Evolutionary conservation across 2,888 invertebrate genomes (phyloP).

Genomic region (Bellardia bayeri): DNA sequence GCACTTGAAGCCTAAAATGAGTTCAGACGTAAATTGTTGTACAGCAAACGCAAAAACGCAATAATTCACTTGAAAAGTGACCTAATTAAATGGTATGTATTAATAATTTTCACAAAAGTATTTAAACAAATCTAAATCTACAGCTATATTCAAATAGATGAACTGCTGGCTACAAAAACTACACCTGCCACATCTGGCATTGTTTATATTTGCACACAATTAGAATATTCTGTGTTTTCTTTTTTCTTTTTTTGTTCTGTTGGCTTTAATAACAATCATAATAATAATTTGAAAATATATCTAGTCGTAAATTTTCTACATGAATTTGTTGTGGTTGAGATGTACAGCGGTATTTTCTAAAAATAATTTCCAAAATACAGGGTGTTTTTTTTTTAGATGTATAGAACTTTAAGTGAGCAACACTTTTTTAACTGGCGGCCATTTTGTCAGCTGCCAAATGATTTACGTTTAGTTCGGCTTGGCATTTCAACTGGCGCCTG

Average conservation of each 20-base stretch:
- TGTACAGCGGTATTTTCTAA: background rate
- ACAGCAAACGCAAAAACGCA: slow-evolving; percentile 27
- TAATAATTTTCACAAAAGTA: slow-evolving; percentile 25
- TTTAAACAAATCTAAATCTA: background rate
- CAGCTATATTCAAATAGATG: background rate
- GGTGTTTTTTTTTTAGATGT: too few relatives aligned
- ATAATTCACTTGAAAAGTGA: slow-evolving; percentile 57
- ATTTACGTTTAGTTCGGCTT: too few relatives aligned
- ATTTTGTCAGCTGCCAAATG: too few relatives aligned
- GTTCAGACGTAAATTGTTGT: slow-evolving; percentile 40
- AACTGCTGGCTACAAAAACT: slow-evolving; percentile 30
- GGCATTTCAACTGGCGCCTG: too few relatives aligned
- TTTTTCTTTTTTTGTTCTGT: background rate
- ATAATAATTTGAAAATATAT: slow-evolving; percentile 25
- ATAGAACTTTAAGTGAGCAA: too few relatives aligned
- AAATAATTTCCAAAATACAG: background rate
- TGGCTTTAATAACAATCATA: slow-evolving; percentile 18
- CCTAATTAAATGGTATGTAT: slow-evolving; percentile 55
- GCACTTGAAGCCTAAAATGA: slow-evolving; percentile 55
- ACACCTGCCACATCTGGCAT: slow-evolving; percentile 66
- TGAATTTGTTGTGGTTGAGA: background rate
- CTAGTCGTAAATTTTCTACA: slow-evolving; percentile 24
- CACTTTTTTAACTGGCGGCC: too few relatives aligned
- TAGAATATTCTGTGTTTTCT: slow-evolving; percentile 37
- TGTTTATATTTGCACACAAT: slow-evolving; percentile 58